phyloP scores from a whole-genome alignment of 2,113 vertebrate genomes.

The Callopanchax toddi region DNA sequence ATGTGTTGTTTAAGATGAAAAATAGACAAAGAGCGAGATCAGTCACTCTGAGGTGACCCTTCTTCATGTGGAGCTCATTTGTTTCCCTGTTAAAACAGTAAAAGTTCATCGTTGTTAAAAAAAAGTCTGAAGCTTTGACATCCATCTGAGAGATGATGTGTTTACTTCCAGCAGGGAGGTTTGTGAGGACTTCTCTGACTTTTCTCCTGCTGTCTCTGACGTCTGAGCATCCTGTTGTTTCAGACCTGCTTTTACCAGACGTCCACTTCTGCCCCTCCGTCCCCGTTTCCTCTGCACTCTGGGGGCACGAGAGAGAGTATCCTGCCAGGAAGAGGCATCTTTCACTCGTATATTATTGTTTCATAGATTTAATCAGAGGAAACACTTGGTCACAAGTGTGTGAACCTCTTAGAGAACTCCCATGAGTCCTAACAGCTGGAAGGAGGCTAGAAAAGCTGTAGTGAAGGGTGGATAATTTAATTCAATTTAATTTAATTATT shows the following conservation, averaged over 20 bases:
- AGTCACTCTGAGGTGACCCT: background rate
- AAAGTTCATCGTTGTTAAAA: slow-evolving; percentile 15
- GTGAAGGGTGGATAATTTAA: slow-evolving; percentile 8
- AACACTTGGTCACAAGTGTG: slow-evolving; percentile 16
- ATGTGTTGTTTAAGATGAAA: too few species aligned
- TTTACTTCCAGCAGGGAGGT: slow-evolving; percentile 24
- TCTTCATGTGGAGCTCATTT: background rate
- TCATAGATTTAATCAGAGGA: slow-evolving; percentile 33
- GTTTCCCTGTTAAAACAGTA: background rate
- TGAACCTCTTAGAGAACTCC: slow-evolving; percentile 2
- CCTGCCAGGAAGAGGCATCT: slow-evolving; percentile 76
- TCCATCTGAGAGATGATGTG: background rate
- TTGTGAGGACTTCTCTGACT: slow-evolving; percentile 33
- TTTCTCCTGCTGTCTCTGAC: slow-evolving; percentile 53
- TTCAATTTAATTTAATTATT: background rate
- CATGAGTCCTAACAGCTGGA: background rate
- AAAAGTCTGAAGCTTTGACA: background rate
- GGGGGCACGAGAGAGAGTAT: slow-evolving; percentile 68
- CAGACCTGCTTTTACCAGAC: slow-evolving; percentile 36
- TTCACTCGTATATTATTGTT: slow-evolving; percentile 51
- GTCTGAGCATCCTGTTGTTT: slow-evolving; percentile 76
- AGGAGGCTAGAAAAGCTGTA: background rate
- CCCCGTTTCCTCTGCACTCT: slow-evolving; percentile 59
- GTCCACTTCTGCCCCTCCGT: slow-evolving; percentile 23
- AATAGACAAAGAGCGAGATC: too few species aligned